Percentiles rank a stretch among this genome's conserved stretches.
These are phyloP conservation scores for Xylocopa sonorina DNA, from an alignment of 1,140 invertebrate species.

Conservation along the genomic window DNA sequence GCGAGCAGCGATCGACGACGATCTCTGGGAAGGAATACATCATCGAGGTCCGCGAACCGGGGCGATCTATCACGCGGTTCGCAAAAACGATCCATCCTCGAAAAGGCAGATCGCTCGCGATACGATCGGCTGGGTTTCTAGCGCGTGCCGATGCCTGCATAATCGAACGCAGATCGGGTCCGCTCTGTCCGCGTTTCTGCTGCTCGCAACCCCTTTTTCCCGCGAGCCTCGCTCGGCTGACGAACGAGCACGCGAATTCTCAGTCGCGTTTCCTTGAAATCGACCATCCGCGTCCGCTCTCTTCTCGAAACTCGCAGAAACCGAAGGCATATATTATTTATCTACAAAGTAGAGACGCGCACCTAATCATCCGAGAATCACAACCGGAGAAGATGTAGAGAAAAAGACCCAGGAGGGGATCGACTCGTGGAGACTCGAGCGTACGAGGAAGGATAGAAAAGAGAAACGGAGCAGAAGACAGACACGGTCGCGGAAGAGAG, in stretches of 20 bases:
- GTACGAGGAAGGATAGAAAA: neutral
- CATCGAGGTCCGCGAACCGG: neutral
- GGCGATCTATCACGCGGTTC: conserved; percentile 6
- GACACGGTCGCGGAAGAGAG: neutral
- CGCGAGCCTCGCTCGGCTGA: neutral
- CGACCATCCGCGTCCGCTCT: neutral
- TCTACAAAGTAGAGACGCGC: too few relatives aligned
- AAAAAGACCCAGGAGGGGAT: neutral
- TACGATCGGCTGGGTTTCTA: conserved; percentile 11
- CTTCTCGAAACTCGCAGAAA: too few relatives aligned
- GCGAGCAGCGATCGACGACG: neutral
- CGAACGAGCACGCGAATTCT: neutral
- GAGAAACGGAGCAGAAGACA: conserved; percentile 47
- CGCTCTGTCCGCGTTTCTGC: neutral
- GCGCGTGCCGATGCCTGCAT: conserved; percentile 18
- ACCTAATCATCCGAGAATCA: neutral
- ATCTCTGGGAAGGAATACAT: conserved; percentile 2
- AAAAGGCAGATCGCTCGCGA: conserved; percentile 13
- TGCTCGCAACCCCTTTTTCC: too few relatives aligned
- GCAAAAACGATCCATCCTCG: conserved; percentile 22
- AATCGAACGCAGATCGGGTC: neutral
- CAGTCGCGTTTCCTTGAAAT: neutral
- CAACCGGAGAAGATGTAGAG: neutral
- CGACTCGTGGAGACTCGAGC: neutral
- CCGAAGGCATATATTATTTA: too few relatives aligned